These are phyloP conservation scores for Mionectes macconnelli DNA, from an alignment of 2,113 vertebrate genomes.

Conservation along the genomic window DNA sequence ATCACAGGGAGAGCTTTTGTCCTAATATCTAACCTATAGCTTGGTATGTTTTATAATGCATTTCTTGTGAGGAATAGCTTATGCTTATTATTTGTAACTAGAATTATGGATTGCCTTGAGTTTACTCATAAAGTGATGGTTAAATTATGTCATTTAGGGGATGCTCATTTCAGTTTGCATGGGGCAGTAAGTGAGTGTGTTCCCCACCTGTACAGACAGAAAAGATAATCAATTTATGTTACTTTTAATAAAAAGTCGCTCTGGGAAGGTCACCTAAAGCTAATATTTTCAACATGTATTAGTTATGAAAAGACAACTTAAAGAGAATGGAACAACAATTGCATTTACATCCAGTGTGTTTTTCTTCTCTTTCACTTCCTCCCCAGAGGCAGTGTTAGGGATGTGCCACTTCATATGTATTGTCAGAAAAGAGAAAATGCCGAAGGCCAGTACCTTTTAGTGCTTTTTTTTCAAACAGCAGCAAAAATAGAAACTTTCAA, in stretches of 20 bases:
- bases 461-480: conserved; percentile 16
- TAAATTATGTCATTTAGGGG: neutral
- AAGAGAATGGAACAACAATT: neutral
- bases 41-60: neutral
- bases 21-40: neutral
- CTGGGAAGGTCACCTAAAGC: neutral
- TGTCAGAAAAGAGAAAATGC: conserved; percentile 45
- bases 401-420: conserved; percentile 4
- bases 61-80: neutral
- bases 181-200: neutral
- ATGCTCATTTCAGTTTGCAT: neutral
- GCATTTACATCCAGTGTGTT: neutral
- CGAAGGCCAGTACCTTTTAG: conserved; percentile 3
- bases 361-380: neutral
- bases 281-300: neutral
- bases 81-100: neutral
- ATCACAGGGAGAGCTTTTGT: neutral
- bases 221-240: neutral
- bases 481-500: conserved; percentile 34
- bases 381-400: conserved; percentile 41
- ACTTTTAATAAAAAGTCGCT: neutral
- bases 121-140: neutral
- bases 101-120: neutral
- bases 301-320: neutral
- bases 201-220: neutral